phyloP scores from a whole-genome alignment of 2,797 vertebrate species.

The Crenuchus spilurus region DNA sequence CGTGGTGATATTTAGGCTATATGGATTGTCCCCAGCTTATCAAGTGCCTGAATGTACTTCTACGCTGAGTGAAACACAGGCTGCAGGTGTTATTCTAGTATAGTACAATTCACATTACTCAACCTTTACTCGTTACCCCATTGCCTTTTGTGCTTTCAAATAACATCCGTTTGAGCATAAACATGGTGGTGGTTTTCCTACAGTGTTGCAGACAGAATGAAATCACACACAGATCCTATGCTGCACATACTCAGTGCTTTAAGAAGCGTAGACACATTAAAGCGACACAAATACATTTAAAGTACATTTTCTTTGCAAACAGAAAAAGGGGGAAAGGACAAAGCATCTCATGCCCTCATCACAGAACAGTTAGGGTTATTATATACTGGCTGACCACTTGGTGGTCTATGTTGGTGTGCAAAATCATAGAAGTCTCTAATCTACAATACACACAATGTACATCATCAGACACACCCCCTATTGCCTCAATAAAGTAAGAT shows the following conservation, averaged over 20 bases:
- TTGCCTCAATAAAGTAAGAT: slow-evolving; percentile 3
- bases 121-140: not conserved
- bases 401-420: slow-evolving; percentile 65
- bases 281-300: slow-evolving; percentile 43
- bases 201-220: slow-evolving; percentile 30
- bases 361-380: slow-evolving; percentile 26
- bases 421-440: slow-evolving; percentile 59
- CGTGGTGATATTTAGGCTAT: not conserved
- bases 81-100: not conserved
- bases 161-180: not conserved
- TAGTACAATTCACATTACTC: not conserved
- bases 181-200: not conserved
- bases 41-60: not conserved
- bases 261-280: slow-evolving; percentile 15
- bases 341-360: slow-evolving; percentile 45
- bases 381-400: slow-evolving; percentile 42
- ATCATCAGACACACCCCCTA: slow-evolving; percentile 15
- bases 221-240: not conserved
- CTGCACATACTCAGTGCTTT: not conserved
- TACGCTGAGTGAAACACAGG: not conserved
- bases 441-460: slow-evolving; percentile 47
- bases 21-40: slow-evolving; percentile 1
- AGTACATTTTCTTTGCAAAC: slow-evolving; percentile 1
- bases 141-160: slow-evolving; percentile 19
- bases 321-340: slow-evolving; percentile 38